A percentile compares a stretch with the other conserved stretches of the same genome.
Conservation (phyloP, 2,113 vertebrate species). For the Ictalurus punctatus region DNA sequence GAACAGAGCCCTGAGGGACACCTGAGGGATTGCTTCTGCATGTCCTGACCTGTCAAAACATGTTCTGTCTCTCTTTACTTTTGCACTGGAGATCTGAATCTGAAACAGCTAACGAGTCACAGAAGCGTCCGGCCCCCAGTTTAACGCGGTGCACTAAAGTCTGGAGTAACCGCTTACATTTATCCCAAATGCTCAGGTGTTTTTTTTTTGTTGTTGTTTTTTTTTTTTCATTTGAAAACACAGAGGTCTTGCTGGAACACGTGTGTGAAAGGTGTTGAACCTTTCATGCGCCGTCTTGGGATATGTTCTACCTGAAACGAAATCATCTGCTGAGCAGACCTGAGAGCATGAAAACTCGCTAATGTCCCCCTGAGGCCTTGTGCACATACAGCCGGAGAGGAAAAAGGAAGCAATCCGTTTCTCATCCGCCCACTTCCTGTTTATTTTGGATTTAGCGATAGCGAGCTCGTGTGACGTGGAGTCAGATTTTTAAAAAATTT, state of each 20-base stretch:
- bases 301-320: neutral
- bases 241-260: neutral
- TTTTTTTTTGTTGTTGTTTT: neutral
- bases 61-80: neutral
- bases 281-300: neutral
- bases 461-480: neutral
- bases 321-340: conserved; percentile 26
- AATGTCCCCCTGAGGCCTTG: neutral
- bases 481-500: neutral
- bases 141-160: neutral
- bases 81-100: neutral
- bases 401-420: conserved; percentile 46
- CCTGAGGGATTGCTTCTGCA: neutral
- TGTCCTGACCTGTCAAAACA: neutral
- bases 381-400: neutral
- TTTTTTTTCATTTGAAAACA: neutral
- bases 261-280: conserved; percentile 16
- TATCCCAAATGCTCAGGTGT: neutral
- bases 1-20: neutral
- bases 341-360: neutral
- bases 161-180: neutral
- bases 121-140: neutral
- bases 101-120: neutral
- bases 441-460: conserved; percentile 17
- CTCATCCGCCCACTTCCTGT: conserved; percentile 27